Percentiles rank a stretch among this genome's conserved stretches.
phyloP scores from a whole-genome alignment of 1,140 invertebrate genomes.

The Zeugodacus cucurbitae region DNA sequence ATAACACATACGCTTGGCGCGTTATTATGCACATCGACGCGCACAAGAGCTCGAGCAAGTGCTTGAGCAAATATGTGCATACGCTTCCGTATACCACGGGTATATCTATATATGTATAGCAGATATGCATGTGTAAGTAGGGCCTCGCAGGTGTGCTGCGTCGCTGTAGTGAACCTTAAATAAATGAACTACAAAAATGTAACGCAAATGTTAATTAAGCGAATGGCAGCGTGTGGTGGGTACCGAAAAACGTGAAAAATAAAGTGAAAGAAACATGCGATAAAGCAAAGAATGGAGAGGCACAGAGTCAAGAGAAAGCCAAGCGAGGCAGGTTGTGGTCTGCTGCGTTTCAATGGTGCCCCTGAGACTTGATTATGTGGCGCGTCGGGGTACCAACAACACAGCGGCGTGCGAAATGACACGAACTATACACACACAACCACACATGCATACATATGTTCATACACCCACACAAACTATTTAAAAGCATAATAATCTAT shows the following conservation, averaged over 20 bases:
- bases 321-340: slow-evolving; percentile 7
- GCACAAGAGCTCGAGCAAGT: background rate
- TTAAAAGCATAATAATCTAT: background rate
- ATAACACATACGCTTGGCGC: background rate
- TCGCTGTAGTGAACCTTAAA: slow-evolving; percentile 17
- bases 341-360: slow-evolving; percentile 19
- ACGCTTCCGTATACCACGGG: background rate
- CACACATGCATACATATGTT: background rate
- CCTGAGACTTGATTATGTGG: slow-evolving; percentile 34
- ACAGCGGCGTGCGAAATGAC: slow-evolving; percentile 4
- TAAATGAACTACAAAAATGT: slow-evolving; percentile 37
- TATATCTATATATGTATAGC: background rate
- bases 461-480: background rate
- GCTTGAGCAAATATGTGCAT: background rate
- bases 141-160: background rate
- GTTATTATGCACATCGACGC: slow-evolving; percentile 32
- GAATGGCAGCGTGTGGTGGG: background rate
- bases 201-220: slow-evolving; percentile 36
- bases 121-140: background rate
- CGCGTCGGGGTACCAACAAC: background rate
- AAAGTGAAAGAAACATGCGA: background rate
- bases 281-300: background rate
- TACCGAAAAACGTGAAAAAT: background rate
- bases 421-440: background rate
- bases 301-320: background rate